Conservation (phyloP, 2,888 invertebrate species). For the Acrobasis suavella region DNA sequence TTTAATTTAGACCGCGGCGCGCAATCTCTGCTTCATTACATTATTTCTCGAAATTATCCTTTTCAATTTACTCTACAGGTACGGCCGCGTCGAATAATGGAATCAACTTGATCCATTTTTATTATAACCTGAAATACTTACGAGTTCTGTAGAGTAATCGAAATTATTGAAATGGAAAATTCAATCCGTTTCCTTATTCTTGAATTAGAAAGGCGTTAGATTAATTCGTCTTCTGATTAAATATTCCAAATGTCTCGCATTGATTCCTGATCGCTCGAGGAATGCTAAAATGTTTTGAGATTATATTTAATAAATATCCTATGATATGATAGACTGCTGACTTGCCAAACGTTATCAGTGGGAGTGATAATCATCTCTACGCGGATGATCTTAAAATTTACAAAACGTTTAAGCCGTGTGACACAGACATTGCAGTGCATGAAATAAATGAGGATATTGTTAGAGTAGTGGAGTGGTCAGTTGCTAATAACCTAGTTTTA, state of each 20-base stretch:
- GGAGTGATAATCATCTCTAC: too few species aligned
- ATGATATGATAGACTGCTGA: too few species aligned
- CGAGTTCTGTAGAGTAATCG: not conserved
- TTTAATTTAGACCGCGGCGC: not conserved
- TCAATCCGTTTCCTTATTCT: slow-evolving; percentile 44
- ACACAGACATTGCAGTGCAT: too few species aligned
- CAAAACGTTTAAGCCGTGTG: too few species aligned
- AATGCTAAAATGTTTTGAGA: slow-evolving; percentile 41
- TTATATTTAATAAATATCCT: slow-evolving; percentile 27
- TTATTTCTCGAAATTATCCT: slow-evolving; percentile 14
- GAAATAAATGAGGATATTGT: too few species aligned
- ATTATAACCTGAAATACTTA: not conserved
- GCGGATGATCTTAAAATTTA: too few species aligned
- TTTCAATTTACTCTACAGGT: slow-evolving; percentile 4
- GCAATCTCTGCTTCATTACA: not conserved
- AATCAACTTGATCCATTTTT: slow-evolving; percentile 4
- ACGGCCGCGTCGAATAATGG: not conserved
- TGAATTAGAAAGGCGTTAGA: slow-evolving; percentile 48
- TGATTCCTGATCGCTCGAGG: slow-evolving; percentile 37
- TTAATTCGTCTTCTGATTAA: slow-evolving; percentile 51
- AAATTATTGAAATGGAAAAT: slow-evolving; percentile 49
- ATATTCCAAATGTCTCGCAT: slow-evolving; percentile 48
- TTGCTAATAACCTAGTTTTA: too few species aligned
- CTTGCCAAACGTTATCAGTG: too few species aligned
- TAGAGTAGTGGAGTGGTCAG: too few species aligned